Conservation (phyloP, 2,888 invertebrate genomes). For the Apamea monoglypha region DNA sequence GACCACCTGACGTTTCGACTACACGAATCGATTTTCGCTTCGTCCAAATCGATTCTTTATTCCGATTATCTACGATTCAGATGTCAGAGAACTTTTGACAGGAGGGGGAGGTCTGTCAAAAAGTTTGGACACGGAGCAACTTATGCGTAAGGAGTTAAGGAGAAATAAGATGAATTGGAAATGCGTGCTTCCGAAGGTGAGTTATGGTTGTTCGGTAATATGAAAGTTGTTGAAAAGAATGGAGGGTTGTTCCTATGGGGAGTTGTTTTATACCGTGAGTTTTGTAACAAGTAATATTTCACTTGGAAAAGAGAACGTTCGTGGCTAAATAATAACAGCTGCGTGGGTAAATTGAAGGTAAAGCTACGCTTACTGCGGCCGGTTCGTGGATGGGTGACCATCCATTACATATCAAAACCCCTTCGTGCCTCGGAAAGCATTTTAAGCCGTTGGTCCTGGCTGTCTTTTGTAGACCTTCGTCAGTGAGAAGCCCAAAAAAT, state of each 20-base stretch:
- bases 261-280: neutral
- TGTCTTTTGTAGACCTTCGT: no score
- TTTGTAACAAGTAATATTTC: neutral
- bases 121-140: constrained; percentile 36
- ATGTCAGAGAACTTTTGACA: constrained; percentile 57
- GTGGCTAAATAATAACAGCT: no score
- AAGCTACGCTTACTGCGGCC: no score
- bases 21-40: constrained; percentile 39
- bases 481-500: no score
- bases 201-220: constrained; percentile 25
- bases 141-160: constrained; percentile 1
- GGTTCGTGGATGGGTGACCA: no score
- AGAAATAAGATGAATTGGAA: constrained; percentile 35
- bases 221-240: constrained; percentile 28
- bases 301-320: neutral
- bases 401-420: no score
- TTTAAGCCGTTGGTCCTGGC: no score
- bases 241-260: neutral
- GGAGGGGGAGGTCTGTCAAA: constrained; percentile 32
- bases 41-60: constrained; percentile 32
- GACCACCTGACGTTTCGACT: constrained; percentile 36
- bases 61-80: constrained; percentile 45
- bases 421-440: no score
- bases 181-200: constrained; percentile 39
- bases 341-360: no score